phyloP scores from a whole-genome alignment of 1,140 invertebrate species.

The Meloidogyne floridensis region DNA sequence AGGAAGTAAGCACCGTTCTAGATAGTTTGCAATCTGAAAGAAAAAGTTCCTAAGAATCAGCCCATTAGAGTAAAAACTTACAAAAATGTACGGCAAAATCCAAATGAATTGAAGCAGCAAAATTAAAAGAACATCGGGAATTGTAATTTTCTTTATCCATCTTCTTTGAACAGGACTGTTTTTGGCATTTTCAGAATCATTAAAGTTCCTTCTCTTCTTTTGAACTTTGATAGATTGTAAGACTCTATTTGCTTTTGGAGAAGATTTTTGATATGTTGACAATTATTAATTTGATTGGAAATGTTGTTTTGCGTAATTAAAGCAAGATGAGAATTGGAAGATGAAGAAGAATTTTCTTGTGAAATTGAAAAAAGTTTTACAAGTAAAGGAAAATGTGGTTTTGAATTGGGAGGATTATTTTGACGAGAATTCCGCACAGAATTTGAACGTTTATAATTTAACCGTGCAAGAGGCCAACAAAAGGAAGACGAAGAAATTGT shows the following conservation, averaged over 20 bases:
- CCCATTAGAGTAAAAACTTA: conserved; percentile 39
- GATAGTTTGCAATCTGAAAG: conserved; percentile 62
- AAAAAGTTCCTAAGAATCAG: conserved; percentile 19
- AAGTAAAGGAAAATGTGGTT: not conserved
- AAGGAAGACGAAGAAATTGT: not conserved
- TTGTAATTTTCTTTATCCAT: not conserved
- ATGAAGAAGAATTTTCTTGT: not conserved
- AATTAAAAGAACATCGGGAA: conserved; percentile 20
- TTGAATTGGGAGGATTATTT: not conserved
- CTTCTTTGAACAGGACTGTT: not conserved
- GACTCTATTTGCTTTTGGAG: not conserved
- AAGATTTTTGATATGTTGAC: not conserved
- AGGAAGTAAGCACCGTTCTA: conserved; percentile 62
- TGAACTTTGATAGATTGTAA: not conserved
- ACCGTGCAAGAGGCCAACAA: conserved; percentile 2
- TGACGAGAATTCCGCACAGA: not conserved
- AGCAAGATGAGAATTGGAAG: not conserved
- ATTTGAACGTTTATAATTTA: not conserved
- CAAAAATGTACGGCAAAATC: conserved; percentile 60
- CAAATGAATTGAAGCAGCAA: conserved; percentile 55
- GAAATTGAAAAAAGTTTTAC: not conserved
- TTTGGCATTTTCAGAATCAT: not conserved
- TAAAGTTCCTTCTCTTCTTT: not conserved
- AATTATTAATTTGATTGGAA: not conserved
- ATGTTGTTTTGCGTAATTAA: not conserved